Base-by-base conservation (phyloP, 1,140 invertebrate genomes). In the Melipona quadrifasciata region DNA sequence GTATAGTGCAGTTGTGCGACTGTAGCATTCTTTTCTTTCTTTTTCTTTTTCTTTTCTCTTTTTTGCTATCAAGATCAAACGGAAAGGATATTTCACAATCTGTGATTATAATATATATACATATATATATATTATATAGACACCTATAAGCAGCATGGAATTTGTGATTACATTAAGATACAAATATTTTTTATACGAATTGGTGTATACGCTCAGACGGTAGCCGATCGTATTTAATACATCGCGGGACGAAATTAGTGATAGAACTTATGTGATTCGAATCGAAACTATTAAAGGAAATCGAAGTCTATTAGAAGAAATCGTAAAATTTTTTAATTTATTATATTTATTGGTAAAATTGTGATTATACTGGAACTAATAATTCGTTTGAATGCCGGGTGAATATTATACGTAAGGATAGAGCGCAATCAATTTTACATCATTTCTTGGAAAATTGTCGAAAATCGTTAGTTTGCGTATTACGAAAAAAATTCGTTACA, bases 111-210 rank as follows among this genome's bases (percentile, higher is more conserved):
- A 31, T 31, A 31, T 31, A 31, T 31, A 31, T 31, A 47, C 10
- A 47, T 0, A 47, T 47, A 47, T 39, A 47, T 47, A 47, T 47
- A 47, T 47, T 47, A 47, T 76, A 76, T 64, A n/a, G 57, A 78
- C 31, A 3, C 57, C 19, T 67, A 39, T 67, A 58, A 61, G 70
- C 64, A 65, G 85, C 87, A 70, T 70, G 68, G 88, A 82, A 89
- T 86, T 87, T 90, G 79, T 85, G 80, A 90, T 89, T 67, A 79
- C 87, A 86, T 61, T 82, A 71, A 89, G 80, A 79, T 87, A 77
- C 67, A 85, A 68, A 86, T 91, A 91, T 91, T 91, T 91, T 90
- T 91, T 91, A 90, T 91, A 90, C 39, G 57, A 87, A 89, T 90
- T 87, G 85, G 81, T 84, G 55, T 72, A 83, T 57, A 70, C 24